phyloP scores from a whole-genome alignment of 2,888 invertebrate genomes.

The Steinernema scapterisci region DNA sequence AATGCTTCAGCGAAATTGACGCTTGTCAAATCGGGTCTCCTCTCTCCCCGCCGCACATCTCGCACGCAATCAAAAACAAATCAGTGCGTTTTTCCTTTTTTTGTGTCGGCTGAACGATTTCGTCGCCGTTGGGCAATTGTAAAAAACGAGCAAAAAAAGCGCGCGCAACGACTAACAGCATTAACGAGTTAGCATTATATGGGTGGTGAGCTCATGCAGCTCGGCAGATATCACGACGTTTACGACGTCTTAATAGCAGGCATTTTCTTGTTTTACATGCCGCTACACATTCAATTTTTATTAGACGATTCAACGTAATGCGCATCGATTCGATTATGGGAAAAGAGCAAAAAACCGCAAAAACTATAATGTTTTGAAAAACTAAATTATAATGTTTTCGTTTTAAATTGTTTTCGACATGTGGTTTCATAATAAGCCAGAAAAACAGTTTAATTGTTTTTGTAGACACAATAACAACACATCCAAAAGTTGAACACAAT shows the following conservation, averaged over 20 bases:
- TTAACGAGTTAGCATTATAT: neutral
- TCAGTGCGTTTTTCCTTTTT: neutral
- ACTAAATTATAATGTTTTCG: too few relatives aligned
- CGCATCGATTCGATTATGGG: neutral
- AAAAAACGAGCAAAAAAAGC: neutral
- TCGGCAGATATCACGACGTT: neutral
- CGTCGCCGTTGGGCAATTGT: neutral
- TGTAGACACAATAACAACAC: too few relatives aligned
- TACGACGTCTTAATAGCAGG: neutral
- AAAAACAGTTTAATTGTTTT: too few relatives aligned
- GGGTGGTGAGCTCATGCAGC: too few relatives aligned
- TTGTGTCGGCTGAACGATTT: neutral
- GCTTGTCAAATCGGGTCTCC: constrained; percentile 18
- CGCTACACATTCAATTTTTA: neutral
- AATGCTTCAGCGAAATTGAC: too few relatives aligned
- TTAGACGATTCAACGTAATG: neutral
- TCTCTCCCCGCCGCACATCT: too few relatives aligned
- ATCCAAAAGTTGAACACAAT: too few relatives aligned
- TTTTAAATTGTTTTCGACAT: too few relatives aligned
- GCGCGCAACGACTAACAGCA: neutral
- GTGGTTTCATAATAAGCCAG: too few relatives aligned
- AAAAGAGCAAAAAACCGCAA: too few relatives aligned
- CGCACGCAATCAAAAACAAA: constrained; percentile 13
- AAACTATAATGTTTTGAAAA: too few relatives aligned
- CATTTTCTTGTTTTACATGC: neutral